These are phyloP conservation scores for Parazoanthus atlanticus DNA, from an alignment of 92 coral and sea anemone species.

Conservation along the genomic window DNA sequence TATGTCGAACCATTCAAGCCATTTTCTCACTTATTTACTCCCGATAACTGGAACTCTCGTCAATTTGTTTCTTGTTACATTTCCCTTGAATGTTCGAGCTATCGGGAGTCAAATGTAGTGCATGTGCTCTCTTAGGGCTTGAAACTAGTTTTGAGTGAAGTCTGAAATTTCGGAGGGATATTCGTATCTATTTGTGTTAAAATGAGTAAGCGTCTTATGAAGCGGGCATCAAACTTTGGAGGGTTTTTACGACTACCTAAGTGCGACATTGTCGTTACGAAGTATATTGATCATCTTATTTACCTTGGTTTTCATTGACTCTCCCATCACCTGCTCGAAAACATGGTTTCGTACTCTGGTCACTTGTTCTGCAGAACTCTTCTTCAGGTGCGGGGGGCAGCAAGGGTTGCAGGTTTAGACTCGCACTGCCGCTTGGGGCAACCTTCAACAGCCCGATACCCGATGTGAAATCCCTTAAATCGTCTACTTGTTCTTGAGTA, in stretches of 20 bases:
- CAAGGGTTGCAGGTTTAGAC: neutral
- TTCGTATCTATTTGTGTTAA: no score
- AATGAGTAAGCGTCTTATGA: no score
- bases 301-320: constrained; percentile 62
- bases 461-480: constrained; percentile 41
- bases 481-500: constrained; percentile 10
- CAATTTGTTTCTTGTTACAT: no score
- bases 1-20: no score
- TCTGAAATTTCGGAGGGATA: no score
- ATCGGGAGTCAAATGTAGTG: no score
- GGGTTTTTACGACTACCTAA: neutral
- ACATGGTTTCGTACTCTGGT: constrained; percentile 36
- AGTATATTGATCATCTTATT: neutral
- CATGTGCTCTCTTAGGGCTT: no score
- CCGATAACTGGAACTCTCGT: no score
- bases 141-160: no score
- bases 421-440: neutral
- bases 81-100: no score
- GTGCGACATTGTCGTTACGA: neutral
- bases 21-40: no score
- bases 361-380: neutral
- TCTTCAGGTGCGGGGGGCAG: constrained; percentile 19
- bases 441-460: constrained; percentile 30
- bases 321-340: constrained; percentile 66
- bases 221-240: no score